phyloP scores from a whole-genome alignment of 2,113 vertebrate genomes.

The Caloenas nicobarica region DNA sequence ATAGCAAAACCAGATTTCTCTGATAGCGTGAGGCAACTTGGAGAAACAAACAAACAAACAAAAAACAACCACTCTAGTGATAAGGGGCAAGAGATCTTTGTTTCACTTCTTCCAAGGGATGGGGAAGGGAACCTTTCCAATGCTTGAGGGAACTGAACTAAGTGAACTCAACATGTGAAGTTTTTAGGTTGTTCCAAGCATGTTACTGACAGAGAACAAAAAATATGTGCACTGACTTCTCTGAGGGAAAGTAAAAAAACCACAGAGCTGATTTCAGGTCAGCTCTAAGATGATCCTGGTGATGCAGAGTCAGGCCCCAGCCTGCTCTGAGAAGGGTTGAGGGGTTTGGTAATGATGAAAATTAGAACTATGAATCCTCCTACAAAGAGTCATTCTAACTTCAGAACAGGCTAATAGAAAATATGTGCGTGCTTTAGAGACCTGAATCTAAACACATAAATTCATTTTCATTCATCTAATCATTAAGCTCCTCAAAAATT shows the following conservation, averaged over 20 bases:
- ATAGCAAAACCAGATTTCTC: not conserved
- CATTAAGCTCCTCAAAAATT: not conserved
- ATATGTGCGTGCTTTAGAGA: not conserved
- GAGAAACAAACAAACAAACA: not conserved
- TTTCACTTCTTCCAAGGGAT: not conserved
- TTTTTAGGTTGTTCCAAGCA: not conserved
- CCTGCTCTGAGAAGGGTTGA: not conserved
- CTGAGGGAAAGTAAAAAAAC: not conserved
- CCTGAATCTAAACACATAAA: not conserved
- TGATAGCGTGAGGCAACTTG: not conserved
- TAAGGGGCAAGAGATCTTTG: not conserved
- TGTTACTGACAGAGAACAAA: not conserved
- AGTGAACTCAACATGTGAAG: not conserved
- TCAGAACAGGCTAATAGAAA: not conserved
- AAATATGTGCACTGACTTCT: not conserved
- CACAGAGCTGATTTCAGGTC: not conserved
- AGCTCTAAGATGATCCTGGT: not conserved
- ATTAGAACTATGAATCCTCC: not conserved
- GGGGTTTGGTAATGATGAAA: not conserved
- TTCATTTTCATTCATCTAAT: not conserved
- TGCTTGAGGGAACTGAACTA: not conserved
- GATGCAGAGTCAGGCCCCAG: not conserved
- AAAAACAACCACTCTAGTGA: not conserved
- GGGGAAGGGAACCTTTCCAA: not conserved
- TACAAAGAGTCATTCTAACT: not conserved